phyloP scores from a whole-genome alignment of 2,888 invertebrate species.

The Pomacea canaliculata region DNA sequence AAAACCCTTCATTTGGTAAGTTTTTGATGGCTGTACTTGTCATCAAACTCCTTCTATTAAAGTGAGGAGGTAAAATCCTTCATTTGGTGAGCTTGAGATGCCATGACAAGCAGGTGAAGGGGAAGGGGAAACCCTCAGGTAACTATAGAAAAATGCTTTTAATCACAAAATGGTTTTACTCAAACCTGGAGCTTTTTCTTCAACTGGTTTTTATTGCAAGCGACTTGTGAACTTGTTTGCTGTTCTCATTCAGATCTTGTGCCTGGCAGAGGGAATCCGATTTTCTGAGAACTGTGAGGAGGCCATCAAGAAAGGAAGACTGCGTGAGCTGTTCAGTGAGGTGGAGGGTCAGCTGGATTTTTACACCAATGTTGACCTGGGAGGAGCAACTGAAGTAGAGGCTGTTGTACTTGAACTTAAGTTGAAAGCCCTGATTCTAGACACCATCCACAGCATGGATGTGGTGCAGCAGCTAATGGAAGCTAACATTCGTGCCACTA shows the following conservation, averaged over 20 bases:
- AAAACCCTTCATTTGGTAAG: too few relatives aligned
- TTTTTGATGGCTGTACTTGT: background rate
- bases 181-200: background rate
- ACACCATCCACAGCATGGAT: conserved; percentile 90
- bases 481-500: conserved; percentile 75
- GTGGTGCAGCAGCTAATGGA: conserved; percentile 84
- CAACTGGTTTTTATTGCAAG: too few relatives aligned
- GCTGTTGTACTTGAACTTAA: conserved; percentile 80
- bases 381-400: conserved; percentile 52
- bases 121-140: background rate
- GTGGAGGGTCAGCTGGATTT: conserved; percentile 70
- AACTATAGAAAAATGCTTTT: background rate
- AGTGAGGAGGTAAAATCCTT: too few relatives aligned
- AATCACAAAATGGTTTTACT: background rate
- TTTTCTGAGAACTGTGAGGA: conserved; percentile 89
- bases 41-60: too few relatives aligned
- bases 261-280: conserved; percentile 85
- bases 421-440: conserved; percentile 90
- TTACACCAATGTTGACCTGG: conserved; percentile 69
- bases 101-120: background rate
- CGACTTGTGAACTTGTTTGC: too few relatives aligned
- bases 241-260: conserved; percentile 76
- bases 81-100: background rate
- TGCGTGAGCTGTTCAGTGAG: conserved; percentile 63
- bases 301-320: conserved; percentile 77